These are phyloP conservation scores for Crypturellus undulatus DNA, from an alignment of 2,113 vertebrate genomes.

Conservation along the genomic window DNA sequence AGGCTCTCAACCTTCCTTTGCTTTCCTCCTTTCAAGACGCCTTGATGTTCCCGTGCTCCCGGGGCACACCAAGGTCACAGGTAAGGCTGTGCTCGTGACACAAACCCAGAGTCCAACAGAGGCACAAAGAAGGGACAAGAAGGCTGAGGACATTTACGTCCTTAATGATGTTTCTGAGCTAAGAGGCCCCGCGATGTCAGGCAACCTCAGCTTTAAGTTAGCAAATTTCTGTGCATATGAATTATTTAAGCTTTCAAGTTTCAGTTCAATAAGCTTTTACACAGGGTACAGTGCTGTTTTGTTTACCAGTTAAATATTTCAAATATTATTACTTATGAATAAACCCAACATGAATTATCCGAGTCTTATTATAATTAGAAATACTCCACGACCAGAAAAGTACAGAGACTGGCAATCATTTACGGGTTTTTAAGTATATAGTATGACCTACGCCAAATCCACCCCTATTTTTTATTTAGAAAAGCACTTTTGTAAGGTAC, in stretches of 20 bases:
- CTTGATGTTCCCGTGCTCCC: background rate
- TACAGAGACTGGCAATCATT: background rate
- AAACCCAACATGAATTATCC: slow-evolving; percentile 3
- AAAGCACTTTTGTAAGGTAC: background rate
- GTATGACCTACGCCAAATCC: background rate
- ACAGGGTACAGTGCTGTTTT: background rate
- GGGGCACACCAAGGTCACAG: background rate
- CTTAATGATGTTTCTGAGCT: background rate
- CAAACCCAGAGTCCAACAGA: background rate
- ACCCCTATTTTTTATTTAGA: background rate
- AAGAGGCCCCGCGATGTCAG: background rate
- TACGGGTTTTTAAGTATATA: background rate
- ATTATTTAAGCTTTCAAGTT: slow-evolving; percentile 28
- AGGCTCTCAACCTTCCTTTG: background rate
- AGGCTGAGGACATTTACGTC: background rate
- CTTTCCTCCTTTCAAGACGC: background rate
- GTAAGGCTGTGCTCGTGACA: background rate
- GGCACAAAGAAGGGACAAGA: background rate
- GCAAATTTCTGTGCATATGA: background rate
- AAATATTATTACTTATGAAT: background rate
- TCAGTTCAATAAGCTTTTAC: background rate
- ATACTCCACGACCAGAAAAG: background rate
- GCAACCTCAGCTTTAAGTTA: background rate
- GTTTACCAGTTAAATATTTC: background rate
- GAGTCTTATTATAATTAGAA: background rate